Conservation (phyloP, 2,113 vertebrate genomes). For the Mormoops blainvillei region DNA sequence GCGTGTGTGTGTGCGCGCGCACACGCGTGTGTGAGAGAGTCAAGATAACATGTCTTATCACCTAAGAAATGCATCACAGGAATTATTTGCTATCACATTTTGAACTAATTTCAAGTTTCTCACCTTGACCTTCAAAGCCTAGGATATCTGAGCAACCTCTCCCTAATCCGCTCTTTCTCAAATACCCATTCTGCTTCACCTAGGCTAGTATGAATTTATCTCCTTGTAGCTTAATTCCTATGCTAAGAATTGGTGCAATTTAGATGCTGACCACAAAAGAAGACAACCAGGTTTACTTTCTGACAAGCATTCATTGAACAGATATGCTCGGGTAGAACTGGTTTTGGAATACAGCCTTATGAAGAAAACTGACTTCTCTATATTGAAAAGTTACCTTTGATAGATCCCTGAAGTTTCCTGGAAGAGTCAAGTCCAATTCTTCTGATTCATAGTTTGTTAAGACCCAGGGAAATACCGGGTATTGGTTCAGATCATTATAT, state of each 20-base stretch:
- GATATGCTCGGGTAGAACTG: neutral
- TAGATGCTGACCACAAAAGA: neutral
- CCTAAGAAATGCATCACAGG: neutral
- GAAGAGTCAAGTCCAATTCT: slow-evolving; percentile 95
- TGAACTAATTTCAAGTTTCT: neutral
- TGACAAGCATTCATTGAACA: neutral
- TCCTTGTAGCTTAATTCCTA: neutral
- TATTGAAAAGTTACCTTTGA: slow-evolving; percentile 90
- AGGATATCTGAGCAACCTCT: neutral
- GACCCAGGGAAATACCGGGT: slow-evolving; percentile 98
- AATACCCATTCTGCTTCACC: neutral
- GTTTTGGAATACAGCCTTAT: neutral
- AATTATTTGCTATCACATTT: neutral
- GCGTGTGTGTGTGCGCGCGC: neutral
- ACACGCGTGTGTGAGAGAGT: neutral
- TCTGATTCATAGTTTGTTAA: slow-evolving; percentile 98
- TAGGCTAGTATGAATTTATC: neutral
- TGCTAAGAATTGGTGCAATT: neutral
- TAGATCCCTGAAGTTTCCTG: slow-evolving; percentile 97
- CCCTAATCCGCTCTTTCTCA: neutral
- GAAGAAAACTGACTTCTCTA: neutral
- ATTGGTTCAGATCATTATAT: slow-evolving; percentile 97
- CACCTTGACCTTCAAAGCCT: neutral
- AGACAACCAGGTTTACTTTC: neutral
- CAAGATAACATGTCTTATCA: neutral